These are phyloP conservation scores for Synanthedon tipuliformis DNA, from an alignment of 2,888 invertebrate species.

Conservation along the genomic window DNA sequence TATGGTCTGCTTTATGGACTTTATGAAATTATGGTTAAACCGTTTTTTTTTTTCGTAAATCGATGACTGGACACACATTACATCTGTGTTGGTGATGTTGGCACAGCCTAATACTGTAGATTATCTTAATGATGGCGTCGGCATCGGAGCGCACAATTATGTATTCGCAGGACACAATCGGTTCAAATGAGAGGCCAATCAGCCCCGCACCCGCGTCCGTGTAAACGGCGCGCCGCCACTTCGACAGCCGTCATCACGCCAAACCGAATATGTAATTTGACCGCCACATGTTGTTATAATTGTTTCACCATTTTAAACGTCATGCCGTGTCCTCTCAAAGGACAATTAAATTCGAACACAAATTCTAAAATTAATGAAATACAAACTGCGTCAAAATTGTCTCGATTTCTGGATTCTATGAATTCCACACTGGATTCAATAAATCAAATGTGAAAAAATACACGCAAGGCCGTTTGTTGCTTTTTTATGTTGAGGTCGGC, in stretches of 20 bases:
- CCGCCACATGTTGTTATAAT: neutral
- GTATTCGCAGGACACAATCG: conserved; percentile 61
- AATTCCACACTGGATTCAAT: too few relatives aligned
- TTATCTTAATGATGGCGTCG: conserved; percentile 52
- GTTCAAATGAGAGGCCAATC: conserved; percentile 64
- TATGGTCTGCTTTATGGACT: too few relatives aligned
- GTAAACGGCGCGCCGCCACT: conserved; percentile 22
- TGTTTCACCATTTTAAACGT: too few relatives aligned
- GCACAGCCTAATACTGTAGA: conserved; percentile 14
- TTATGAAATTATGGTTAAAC: neutral
- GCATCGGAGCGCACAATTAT: conserved; percentile 49
- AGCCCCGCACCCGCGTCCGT: conserved; percentile 31
- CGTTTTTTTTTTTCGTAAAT: conserved; percentile 15
- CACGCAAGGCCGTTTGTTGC: too few relatives aligned
- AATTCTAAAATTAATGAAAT: too few relatives aligned
- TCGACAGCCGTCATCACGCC: conserved; percentile 44
- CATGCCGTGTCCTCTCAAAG: too few relatives aligned
- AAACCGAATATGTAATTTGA: conserved; percentile 38
- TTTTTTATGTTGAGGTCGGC: too few relatives aligned
- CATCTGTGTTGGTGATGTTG: conserved; percentile 1
- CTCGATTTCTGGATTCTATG: too few relatives aligned
- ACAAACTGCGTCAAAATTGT: too few relatives aligned
- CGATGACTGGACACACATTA: conserved; percentile 34
- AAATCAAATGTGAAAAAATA: too few relatives aligned
- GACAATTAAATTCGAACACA: too few relatives aligned